Evolutionary conservation across 2,797 vertebrate genomes (phyloP), one percentile per base, ranked within the genome.

Genomic region (Hippopotamyrus pictus): DNA sequence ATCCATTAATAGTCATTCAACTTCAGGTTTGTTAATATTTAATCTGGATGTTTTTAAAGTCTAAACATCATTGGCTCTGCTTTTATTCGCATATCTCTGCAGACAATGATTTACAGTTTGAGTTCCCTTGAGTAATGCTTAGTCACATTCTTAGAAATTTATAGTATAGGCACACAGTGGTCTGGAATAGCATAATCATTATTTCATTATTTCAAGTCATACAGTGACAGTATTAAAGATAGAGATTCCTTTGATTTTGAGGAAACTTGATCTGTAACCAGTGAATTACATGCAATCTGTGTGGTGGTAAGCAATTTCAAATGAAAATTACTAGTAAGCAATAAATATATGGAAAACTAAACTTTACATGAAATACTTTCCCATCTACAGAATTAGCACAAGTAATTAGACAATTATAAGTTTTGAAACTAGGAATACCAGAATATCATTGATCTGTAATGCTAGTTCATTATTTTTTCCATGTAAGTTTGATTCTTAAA

Each of bases 21-120:
- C 25, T 50, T 59, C 1, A 25, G 41, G 79, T 85, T 83, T 85
- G 54, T 89, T 89, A 84, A 85, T 89, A 89, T 84, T 85, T 65
- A 85, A 85, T 84, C 57, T 50, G 54, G 79, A 89, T 82, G 44
- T 89, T 89, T 83, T 89, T 59, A 50, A 46, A 54, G 53, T 59
- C 54, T 85, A 41, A 62, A 59, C 51, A 59, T 69, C 79, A 41
- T 89, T 89, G 88, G 85, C 92, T 92, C 53, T 76, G 57, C 87
- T 90, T 91, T 91, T 89, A 92, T 91, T 92, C 89, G 89, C 76
- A 44, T 65, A 19, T 73, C 87, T 91, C 41, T 89, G 89, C 54
- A 19, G 89, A 65, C 48, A 89, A 89, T 88, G 29, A 29, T 85
- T 54, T 54, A 29, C 19, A 79, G 76, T 37, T 5, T n/a, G 54